Evolutionary conservation across 2,113 vertebrate genomes (phyloP), one percentile per base, ranked within the genome.

Genomic region (Heloderma charlesbogerti): DNA sequence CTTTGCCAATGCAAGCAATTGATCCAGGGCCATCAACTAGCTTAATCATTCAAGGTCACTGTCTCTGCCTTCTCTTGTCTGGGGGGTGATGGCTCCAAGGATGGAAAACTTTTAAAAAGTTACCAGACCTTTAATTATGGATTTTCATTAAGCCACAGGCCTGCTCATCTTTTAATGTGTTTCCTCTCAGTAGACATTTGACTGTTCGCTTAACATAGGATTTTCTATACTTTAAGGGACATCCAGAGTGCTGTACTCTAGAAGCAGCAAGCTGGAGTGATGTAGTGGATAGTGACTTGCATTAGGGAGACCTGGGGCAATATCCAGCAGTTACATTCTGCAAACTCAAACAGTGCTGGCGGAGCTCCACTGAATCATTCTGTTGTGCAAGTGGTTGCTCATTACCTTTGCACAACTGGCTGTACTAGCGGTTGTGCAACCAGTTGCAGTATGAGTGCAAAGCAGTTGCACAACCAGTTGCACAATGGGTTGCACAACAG

Each of bases 1-100:
- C 88, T 81, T 94, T 96, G 93, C 88, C 92, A 96, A 87, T 95
- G 95, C 77, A 40, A 94, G 94, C 92, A 94, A 96, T 95, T 95
- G 92, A 96, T 96, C 93, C 91, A 91, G 93, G 95, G 90, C 83
- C 90, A 96, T 93, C 94, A 94, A 86, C 89, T 1, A 54, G 85
- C 94, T 97, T 77, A 95, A 96, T 91, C 94, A 93, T 97, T 96
- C 94, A 96, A 96, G 93, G 92, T 96, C 94, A 95, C 92, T 86
- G 94, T 95, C 88, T 96, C 86, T 96, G 81, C 94, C 88, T 96
- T 91, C 86, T 87, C 90, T 72, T 88, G 82, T 95, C 92, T 91
- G 89, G 90, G 92, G 92, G 96, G 94, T 92, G 88, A 89, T 94
- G 94, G 89, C 89, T 92, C 94, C 0, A 75, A 94, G 92, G 92